Conservation (phyloP, 2,888 invertebrate genomes). For the Strigamia crassipes region DNA sequence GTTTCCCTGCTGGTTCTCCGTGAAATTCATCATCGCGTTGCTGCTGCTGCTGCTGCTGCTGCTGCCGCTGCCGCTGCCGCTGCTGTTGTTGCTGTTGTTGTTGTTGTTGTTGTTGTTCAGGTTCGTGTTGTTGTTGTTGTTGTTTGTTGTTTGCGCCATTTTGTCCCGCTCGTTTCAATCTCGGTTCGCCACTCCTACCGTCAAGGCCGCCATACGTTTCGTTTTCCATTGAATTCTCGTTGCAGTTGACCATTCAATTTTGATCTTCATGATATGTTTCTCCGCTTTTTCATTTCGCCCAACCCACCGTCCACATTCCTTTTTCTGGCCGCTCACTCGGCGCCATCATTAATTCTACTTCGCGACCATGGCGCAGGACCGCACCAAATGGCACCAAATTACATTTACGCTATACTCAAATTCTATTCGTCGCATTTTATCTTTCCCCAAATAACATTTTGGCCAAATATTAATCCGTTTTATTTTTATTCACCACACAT, state of each 20-base stretch:
- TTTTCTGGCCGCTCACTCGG: slow-evolving; percentile 27
- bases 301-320: slow-evolving; percentile 19
- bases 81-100: slow-evolving; percentile 36
- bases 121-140: slow-evolving; percentile 18
- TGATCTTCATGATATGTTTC: slow-evolving; percentile 29
- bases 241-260: neutral
- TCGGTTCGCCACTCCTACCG: slow-evolving; percentile 17
- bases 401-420: too few species aligned
- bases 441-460: neutral
- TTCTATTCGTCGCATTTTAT: neutral
- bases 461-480: too few species aligned
- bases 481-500: too few species aligned
- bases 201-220: neutral
- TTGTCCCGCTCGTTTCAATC: neutral
- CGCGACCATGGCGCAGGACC: slow-evolving; percentile 15
- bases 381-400: neutral
- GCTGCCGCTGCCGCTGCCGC: too few species aligned
- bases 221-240: neutral
- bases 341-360: slow-evolving; percentile 22
- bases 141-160: slow-evolving; percentile 37
- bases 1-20: slow-evolving; percentile 59
- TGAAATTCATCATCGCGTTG: slow-evolving; percentile 59
- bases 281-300: slow-evolving; percentile 7
- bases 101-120: slow-evolving; percentile 17
- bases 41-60: slow-evolving; percentile 44